Conservation (phyloP, 2,113 vertebrate genomes). For the Sisor rabdophorus region DNA sequence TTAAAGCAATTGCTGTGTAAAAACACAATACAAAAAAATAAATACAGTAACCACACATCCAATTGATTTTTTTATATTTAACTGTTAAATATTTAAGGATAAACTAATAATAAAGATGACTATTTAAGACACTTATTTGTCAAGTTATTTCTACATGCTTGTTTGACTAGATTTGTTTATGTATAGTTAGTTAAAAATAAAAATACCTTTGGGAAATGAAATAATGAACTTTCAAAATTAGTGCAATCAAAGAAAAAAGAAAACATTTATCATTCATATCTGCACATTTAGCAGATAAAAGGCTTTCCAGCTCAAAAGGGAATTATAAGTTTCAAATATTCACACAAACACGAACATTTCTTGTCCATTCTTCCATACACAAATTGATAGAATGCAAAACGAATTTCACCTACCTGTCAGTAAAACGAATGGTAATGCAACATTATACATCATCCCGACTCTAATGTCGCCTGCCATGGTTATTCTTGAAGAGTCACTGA, state of each 20-base stretch:
- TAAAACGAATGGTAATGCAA: conserved; percentile 62
- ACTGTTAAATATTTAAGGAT: background rate
- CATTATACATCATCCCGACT: conserved; percentile 63
- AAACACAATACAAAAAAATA: conserved; percentile 19
- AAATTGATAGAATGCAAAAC: background rate
- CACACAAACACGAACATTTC: no score
- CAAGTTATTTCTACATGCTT: background rate
- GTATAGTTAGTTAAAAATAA: no score
- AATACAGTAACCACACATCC: background rate
- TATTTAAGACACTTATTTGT: background rate
- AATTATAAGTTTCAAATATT: no score
- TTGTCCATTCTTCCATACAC: no score
- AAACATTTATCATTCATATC: background rate
- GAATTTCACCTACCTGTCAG: conserved; percentile 62
- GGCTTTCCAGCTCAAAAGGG: no score
- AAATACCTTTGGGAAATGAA: no score
- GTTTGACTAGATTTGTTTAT: no score
- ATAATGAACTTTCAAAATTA: no score
- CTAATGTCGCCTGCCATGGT: conserved; percentile 58
- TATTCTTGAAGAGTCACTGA: conserved; percentile 25
- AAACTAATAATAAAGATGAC: background rate
- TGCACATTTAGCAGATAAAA: background rate
- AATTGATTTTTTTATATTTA: no score
- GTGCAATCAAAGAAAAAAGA: no score
- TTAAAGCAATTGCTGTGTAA: conserved; percentile 61